These are phyloP conservation scores for Euphonia xanthogaster DNA, from an alignment of 2,797 vertebrate genomes.

Conservation along the genomic window DNA sequence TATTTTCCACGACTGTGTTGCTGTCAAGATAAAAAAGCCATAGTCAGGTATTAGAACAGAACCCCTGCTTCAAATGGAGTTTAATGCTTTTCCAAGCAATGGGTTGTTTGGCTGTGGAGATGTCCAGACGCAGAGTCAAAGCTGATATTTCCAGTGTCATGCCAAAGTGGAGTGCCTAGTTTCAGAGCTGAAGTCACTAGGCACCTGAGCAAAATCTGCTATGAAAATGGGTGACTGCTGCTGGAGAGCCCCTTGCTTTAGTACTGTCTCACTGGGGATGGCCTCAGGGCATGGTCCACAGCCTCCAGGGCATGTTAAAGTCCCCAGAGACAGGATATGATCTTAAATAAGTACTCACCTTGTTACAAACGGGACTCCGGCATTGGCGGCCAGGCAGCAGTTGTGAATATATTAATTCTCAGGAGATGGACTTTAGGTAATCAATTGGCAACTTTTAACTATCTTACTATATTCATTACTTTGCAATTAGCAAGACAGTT, in stretches of 20 bases:
- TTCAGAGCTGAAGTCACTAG: background rate
- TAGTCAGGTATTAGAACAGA: background rate
- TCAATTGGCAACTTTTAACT: conserved; percentile 2
- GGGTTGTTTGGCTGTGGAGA: background rate
- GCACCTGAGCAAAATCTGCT: background rate
- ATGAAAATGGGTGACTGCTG: background rate
- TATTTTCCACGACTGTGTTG: background rate
- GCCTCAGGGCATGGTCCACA: background rate
- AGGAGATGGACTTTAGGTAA: background rate
- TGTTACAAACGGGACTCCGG: background rate
- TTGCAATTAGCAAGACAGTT: conserved; percentile 12
- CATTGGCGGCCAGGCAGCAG: background rate
- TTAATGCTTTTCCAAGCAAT: background rate
- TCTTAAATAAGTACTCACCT: background rate
- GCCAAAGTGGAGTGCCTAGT: background rate
- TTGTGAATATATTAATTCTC: background rate
- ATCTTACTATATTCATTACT: conserved; percentile 8
- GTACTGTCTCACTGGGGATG: background rate
- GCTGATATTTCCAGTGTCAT: background rate
- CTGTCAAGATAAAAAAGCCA: background rate
- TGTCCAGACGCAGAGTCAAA: background rate
- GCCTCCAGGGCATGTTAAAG: background rate
- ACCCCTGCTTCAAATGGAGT: background rate
- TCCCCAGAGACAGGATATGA: background rate
- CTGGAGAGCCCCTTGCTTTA: background rate